A percentile compares a stretch with the other conserved stretches of the same genome.
These are phyloP conservation scores for Typhlomys cinereus DNA, from an alignment of 2,113 vertebrate species.

Conservation along the genomic window DNA sequence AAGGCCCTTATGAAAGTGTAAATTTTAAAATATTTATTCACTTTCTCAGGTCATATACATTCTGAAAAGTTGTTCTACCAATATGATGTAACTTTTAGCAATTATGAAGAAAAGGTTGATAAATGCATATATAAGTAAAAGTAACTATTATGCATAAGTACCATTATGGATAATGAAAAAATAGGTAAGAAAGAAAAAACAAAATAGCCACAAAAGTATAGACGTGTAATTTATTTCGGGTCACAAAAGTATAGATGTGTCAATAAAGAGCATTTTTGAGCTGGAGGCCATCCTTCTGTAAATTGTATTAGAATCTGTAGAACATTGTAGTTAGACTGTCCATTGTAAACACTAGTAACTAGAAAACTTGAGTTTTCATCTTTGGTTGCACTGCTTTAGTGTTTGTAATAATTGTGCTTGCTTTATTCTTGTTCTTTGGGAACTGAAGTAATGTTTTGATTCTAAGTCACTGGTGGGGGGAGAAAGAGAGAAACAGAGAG, in stretches of 20 bases:
- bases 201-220: conserved; percentile 6
- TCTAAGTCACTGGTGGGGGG: not conserved
- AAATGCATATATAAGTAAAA: not conserved
- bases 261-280: not conserved
- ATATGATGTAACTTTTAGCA: not conserved
- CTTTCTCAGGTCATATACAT: not conserved
- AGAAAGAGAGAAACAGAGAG: too few species aligned
- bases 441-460: not conserved
- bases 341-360: accelerated
- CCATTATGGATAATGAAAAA: too few species aligned
- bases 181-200: conserved; percentile 12
- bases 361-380: not conserved
- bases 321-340: accelerated
- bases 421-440: not conserved
- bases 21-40: not conserved
- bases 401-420: not conserved
- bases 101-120: not conserved
- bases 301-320: not conserved
- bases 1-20: not conserved
- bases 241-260: not conserved
- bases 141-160: not conserved
- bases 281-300: not conserved
- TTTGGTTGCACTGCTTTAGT: accelerated
- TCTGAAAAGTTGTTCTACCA: not conserved
- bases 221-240: not conserved